A percentile compares a stretch with the other conserved stretches of the same genome.
Conservation (phyloP, 2,888 invertebrate genomes). For the Antheraea yamamai region DNA sequence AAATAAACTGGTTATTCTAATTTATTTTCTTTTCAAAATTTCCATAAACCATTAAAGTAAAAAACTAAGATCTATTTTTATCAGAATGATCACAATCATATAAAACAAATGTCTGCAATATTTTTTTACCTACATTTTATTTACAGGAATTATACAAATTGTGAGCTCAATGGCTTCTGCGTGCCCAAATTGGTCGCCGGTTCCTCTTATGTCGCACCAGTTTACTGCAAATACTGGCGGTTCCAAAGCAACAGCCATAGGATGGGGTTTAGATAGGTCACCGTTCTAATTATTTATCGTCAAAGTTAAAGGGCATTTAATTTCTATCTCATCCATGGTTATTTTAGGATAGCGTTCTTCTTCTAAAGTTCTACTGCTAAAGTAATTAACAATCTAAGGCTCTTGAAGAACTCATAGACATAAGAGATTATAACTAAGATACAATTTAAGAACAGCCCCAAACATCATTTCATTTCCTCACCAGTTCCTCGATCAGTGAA, state of each 20-base stretch:
- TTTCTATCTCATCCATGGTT: background rate
- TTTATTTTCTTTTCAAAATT: background rate
- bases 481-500: background rate
- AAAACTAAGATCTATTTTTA: background rate
- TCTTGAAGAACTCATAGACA: no score
- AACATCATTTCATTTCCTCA: background rate
- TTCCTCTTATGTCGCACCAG: conserved; percentile 64
- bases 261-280: conserved; percentile 72
- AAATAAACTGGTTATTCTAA: no score
- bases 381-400: background rate
- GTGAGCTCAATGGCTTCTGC: conserved; percentile 58
- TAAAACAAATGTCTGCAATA: background rate
- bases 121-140: background rate
- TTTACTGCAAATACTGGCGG: conserved; percentile 44
- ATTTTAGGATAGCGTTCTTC: background rate
- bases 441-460: background rate
- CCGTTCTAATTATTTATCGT: background rate
- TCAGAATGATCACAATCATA: background rate
- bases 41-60: background rate
- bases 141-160: conserved; percentile 62
- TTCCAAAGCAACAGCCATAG: conserved; percentile 53
- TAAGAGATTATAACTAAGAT: background rate
- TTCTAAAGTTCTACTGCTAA: background rate
- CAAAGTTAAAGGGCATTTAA: background rate
- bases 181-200: conserved; percentile 60